Base-by-base conservation (phyloP, 2,113 vertebrate genomes). In the Sciurus niger region DNA sequence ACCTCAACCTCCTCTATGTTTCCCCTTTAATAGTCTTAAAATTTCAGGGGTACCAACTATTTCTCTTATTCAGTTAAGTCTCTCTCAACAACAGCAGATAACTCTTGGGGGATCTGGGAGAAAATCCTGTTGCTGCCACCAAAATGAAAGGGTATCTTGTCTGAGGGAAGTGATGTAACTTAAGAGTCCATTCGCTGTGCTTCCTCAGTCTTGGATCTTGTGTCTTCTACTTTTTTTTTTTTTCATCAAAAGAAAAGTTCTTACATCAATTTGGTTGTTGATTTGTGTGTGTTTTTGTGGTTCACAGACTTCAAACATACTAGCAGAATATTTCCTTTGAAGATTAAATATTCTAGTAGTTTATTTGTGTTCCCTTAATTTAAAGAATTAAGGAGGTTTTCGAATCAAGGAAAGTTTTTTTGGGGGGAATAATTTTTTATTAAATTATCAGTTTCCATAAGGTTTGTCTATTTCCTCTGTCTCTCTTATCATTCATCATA, bases 251-350 rank as follows among this genome's bases (percentile, higher is more conserved):
- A 78, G 5, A 12, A 28, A 40, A 63, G 46, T 58, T 92, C 51
- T 88, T 63, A 32, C 68, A 58, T 10, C 3, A 46, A 43, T 88
- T 73, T 68, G 13, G 25, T 28, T 87, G 68, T 32, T 34, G 83
- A 43, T 34, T 16, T 91, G 20, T 94, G 73, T 94, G 73, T 91
- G 43, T 55, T 94, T 94, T 83, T 85, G 83, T n/a, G 85, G 10
- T 68, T 84, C 8, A 94, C 22, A 68, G 34, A 89, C 13, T 85
- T 92, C 93, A 88, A 74, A 28, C 0, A 0, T 70, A 82, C 10
- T 34, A 86, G 34, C 10, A 77, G 53, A 82, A 67, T 68, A 4
- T 85, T 85, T 76, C 24, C 60, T 93, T 43, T 89, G 46, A 83
- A 9, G 34, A 93, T 22, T 18, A 89, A 89, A 90, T 63, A 76